These are phyloP conservation scores for Pangasius macronema DNA, from an alignment of 2,797 vertebrate species.

Conservation along the genomic window DNA sequence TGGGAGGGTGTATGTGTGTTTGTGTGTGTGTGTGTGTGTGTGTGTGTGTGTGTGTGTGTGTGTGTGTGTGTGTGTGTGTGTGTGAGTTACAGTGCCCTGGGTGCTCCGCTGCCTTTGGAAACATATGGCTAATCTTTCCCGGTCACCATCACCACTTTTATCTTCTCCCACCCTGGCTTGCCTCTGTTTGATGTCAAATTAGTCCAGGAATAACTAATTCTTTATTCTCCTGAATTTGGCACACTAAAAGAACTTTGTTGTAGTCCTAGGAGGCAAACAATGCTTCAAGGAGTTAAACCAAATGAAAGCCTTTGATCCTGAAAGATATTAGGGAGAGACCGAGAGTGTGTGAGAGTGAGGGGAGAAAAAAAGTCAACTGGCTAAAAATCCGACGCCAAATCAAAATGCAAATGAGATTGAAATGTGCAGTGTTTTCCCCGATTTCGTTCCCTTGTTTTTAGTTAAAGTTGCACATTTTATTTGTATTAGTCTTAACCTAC, in stretches of 20 bases:
- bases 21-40: slow-evolving; percentile 27
- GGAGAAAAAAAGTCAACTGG: slow-evolving; percentile 61
- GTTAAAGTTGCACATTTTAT: slow-evolving; percentile 67
- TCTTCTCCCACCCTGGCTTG: slow-evolving; percentile 63
- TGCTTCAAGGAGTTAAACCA: slow-evolving; percentile 70
- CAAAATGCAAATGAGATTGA: slow-evolving; percentile 73
- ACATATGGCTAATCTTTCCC: slow-evolving; percentile 61
- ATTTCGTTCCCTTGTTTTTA: slow-evolving; percentile 63
- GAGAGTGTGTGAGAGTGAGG: slow-evolving; percentile 22
- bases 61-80: slow-evolving; percentile 22
- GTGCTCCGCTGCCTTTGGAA: slow-evolving; percentile 54
- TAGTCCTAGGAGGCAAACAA: slow-evolving; percentile 75
- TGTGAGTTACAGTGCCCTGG: slow-evolving; percentile 45
- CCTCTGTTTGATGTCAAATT: slow-evolving; percentile 72
- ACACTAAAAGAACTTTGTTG: slow-evolving; percentile 66
- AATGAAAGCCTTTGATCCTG: slow-evolving; percentile 76
- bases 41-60: slow-evolving; percentile 11
- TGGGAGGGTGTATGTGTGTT: slow-evolving; percentile 16
- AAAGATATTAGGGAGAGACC: slow-evolving; percentile 67
- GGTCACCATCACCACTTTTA: slow-evolving; percentile 65
- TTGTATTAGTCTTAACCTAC: slow-evolving; percentile 64
- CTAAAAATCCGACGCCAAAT: slow-evolving; percentile 67
- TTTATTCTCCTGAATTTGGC: slow-evolving; percentile 65
- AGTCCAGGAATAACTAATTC: slow-evolving; percentile 72
- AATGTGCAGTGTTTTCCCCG: slow-evolving; percentile 55